Conservation (phyloP, 1,140 invertebrate species). For the Caenorhabditis inopinata region DNA sequence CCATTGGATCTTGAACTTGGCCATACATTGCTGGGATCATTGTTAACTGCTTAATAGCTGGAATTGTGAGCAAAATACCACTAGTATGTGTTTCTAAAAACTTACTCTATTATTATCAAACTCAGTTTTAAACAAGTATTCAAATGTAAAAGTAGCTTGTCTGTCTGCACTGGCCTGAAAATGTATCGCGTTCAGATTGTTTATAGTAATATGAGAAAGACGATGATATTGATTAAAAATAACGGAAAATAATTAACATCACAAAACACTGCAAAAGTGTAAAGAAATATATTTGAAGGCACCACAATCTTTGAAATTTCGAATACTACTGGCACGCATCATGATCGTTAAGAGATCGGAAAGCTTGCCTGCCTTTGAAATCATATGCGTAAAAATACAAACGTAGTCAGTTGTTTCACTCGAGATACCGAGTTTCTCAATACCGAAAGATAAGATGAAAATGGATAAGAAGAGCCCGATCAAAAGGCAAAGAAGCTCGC, state of each 20-base stretch:
- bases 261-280: neutral
- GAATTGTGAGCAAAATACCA: neutral
- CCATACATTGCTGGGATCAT: constrained; percentile 34
- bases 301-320: neutral
- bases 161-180: neutral
- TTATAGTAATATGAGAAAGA: neutral
- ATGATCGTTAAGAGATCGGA: neutral
- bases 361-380: neutral
- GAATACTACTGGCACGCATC: neutral
- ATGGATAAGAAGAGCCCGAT: constrained; percentile 10
- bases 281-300: neutral
- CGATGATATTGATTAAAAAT: neutral
- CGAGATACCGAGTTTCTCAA: no score
- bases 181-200: neutral
- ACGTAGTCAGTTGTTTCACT: no score
- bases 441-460: neutral
- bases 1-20: constrained; percentile 37
- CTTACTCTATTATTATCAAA: neutral
- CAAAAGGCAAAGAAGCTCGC: neutral
- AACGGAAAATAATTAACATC: neutral
- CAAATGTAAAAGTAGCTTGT: neutral
- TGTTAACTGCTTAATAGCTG: neutral
- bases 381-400: neutral
- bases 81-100: neutral
- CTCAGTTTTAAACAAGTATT: neutral